A percentile compares a stretch with the other conserved stretches of the same genome.
phyloP scores from a whole-genome alignment of 2,113 vertebrate species.

The Cynopterus brachyotis region DNA sequence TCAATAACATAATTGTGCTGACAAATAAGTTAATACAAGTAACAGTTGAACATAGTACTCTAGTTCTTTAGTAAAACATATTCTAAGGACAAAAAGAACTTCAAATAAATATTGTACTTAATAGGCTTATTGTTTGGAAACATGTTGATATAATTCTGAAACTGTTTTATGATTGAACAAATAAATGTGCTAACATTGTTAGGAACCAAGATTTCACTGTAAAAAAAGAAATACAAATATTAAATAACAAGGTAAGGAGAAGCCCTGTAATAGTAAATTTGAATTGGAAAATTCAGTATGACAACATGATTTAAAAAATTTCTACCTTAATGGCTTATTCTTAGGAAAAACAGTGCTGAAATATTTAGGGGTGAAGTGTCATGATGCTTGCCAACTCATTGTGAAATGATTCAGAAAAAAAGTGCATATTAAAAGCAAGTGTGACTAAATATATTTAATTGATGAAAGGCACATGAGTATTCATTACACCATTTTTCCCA shows the following conservation, averaged over 20 bases:
- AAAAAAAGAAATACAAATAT: background rate
- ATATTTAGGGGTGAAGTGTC: too few species aligned
- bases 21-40: background rate
- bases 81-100: background rate
- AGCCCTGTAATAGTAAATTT: background rate
- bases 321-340: too few species aligned
- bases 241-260: background rate
- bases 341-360: too few species aligned
- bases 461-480: too few species aligned
- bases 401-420: too few species aligned
- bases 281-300: background rate
- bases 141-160: background rate
- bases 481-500: too few species aligned
- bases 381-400: too few species aligned
- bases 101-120: background rate
- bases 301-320: background rate
- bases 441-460: too few species aligned
- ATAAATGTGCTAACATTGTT: background rate
- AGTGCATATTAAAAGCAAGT: too few species aligned
- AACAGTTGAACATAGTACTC: background rate
- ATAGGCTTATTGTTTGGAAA: background rate
- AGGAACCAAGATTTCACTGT: background rate
- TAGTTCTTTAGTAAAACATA: background rate
- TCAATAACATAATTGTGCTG: background rate
- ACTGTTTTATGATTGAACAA: background rate